phyloP scores from a whole-genome alignment of 2,797 vertebrate genomes.

The Gadopsis bispinosus region DNA sequence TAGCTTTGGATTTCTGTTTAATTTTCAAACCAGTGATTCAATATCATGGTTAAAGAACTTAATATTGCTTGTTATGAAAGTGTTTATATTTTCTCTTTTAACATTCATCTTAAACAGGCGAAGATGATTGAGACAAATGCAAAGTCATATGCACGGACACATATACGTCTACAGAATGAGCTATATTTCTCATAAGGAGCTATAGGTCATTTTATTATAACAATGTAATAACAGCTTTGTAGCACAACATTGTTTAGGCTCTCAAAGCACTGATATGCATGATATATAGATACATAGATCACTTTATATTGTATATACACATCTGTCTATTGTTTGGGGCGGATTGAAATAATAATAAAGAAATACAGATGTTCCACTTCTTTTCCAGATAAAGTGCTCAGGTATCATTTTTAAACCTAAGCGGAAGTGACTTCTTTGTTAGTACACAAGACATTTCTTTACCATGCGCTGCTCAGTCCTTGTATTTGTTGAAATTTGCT shows the following conservation, averaged over 20 bases:
- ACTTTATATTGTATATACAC: too few species aligned
- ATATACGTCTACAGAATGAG: not conserved
- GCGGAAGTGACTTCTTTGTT: not conserved
- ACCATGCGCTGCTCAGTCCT: not conserved
- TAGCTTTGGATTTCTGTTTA: constrained; percentile 30
- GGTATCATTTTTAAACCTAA: constrained; percentile 3
- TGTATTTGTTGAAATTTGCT: constrained; percentile 32
- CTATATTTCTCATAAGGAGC: not conserved
- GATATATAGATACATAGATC: too few species aligned
- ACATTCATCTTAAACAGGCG: not conserved
- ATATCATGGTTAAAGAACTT: constrained; percentile 42
- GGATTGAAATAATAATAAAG: not conserved
- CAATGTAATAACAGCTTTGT: not conserved
- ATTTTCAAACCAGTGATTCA: constrained; percentile 47
- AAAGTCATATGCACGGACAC: not conserved
- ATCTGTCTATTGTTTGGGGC: not conserved
- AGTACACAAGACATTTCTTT: constrained; percentile 5
- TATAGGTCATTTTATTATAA: not conserved
- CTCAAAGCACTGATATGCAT: too few species aligned
- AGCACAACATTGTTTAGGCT: not conserved
- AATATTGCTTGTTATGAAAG: constrained; percentile 29
- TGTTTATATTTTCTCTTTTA: constrained; percentile 19
- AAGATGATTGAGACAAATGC: not conserved
- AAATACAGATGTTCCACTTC: not conserved
- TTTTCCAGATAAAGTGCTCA: not conserved